Evolutionary conservation across 2,888 invertebrate species (phyloP).

Genomic region (Ommatoiulus sabulosus): DNA sequence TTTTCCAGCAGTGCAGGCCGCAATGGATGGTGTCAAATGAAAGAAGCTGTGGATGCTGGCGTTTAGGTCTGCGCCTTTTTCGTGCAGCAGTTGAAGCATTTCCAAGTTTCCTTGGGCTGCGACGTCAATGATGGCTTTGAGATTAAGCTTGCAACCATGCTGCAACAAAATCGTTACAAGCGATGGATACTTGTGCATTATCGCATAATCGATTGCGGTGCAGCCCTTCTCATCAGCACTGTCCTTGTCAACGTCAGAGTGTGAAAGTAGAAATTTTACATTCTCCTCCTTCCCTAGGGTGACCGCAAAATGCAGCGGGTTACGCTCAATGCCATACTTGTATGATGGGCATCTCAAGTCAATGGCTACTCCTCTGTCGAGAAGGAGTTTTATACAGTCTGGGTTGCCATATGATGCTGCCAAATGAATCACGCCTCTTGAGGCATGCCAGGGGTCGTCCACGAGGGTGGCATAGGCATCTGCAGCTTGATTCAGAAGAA

Average conservation of each 20-base stretch:
- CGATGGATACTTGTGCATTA: neutral
- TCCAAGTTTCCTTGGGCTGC: neutral
- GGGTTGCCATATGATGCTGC: neutral
- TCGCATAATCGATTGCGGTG: neutral
- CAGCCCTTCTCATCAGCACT: neutral
- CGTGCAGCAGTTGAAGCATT: neutral
- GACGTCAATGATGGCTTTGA: neutral
- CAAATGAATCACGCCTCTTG: neutral
- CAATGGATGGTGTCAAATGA: neutral
- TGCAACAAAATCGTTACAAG: neutral
- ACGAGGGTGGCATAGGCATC: neutral
- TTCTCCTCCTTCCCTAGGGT: neutral
- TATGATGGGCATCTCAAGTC: neutral
- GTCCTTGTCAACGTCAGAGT: neutral
- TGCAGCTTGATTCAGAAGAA: neutral
- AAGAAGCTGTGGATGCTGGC: neutral
- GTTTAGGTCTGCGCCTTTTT: neutral
- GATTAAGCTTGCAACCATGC: neutral
- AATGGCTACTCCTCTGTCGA: neutral
- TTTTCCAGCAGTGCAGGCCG: neutral
- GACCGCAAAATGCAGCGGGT: neutral
- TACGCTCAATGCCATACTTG: neutral
- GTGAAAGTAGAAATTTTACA: neutral
- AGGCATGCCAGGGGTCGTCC: neutral
- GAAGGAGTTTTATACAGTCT: neutral